These are phyloP conservation scores for Cirrhinus mrigala DNA, from an alignment of 2,797 vertebrate genomes.

Conservation along the genomic window DNA sequence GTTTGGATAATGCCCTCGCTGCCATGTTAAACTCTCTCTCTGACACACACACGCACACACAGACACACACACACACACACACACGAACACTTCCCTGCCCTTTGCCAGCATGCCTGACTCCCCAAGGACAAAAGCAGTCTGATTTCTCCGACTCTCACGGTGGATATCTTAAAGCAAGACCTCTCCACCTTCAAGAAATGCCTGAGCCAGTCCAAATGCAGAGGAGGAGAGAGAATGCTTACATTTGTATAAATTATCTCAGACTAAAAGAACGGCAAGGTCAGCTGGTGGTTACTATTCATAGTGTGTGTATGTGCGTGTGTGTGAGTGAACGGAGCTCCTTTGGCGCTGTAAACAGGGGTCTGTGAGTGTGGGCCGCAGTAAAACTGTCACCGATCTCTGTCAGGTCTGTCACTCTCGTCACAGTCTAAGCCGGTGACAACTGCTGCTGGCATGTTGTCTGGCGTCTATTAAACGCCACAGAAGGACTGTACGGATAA, in stretches of 20 bases:
- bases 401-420: constrained; percentile 53
- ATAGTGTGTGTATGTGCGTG: not conserved
- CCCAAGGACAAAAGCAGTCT: constrained; percentile 48
- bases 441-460: constrained; percentile 22
- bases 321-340: constrained; percentile 1
- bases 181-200: constrained; percentile 63
- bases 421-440: constrained; percentile 26
- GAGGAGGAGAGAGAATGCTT: constrained; percentile 65
- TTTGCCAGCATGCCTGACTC: constrained; percentile 36
- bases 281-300: constrained; percentile 59
- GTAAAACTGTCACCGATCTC: constrained; percentile 49
- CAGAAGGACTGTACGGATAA: constrained; percentile 32
- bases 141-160: constrained; percentile 15
- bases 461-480: constrained; percentile 28
- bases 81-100: not conserved
- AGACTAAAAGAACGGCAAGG: constrained; percentile 67
- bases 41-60: constrained; percentile 20
- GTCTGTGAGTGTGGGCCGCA: constrained; percentile 24
- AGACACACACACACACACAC: constrained; percentile 31
- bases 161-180: constrained; percentile 55
- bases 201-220: constrained; percentile 62
- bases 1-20: constrained; percentile 60
- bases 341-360: not conserved
- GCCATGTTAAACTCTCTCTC: not conserved
- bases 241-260: constrained; percentile 79